Percentiles rank a stretch among this genome's conserved stretches.
Evolutionary conservation across 2,797 vertebrate genomes (phyloP).

Genomic region (Coranthus polyacanthus): DNA sequence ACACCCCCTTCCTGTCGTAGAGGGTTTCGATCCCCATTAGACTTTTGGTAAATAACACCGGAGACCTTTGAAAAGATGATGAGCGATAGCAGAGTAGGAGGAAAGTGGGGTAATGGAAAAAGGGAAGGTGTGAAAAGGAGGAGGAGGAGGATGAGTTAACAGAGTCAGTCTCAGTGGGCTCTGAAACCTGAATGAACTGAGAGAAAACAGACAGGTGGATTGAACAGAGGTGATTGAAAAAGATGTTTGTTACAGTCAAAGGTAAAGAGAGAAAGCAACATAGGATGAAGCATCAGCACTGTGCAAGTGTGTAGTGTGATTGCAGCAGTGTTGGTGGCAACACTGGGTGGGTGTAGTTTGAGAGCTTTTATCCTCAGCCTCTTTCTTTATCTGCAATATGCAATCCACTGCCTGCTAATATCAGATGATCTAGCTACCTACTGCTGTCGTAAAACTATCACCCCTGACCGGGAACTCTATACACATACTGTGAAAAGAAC

Average conservation of each 20-base stretch:
- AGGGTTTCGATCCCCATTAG: constrained; percentile 42
- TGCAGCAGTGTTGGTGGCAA: constrained; percentile 6
- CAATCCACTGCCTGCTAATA: background rate
- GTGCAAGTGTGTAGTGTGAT: constrained; percentile 3
- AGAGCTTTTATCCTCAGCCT: constrained; percentile 18
- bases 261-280: constrained; percentile 11
- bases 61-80: constrained; percentile 44
- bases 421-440: constrained; percentile 15
- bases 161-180: constrained; percentile 17
- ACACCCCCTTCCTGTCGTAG: constrained; percentile 15
- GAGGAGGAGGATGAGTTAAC: constrained; percentile 28
- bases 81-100: constrained; percentile 38
- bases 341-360: constrained; percentile 15
- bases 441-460: constrained; percentile 21
- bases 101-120: constrained; percentile 26
- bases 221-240: constrained; percentile 18
- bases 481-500: constrained; percentile 30
- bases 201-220: constrained; percentile 19
- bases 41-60: constrained; percentile 66
- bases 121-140: constrained; percentile 13
- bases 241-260: constrained; percentile 21
- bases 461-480: constrained; percentile 23
- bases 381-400: background rate
- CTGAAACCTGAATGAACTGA: constrained; percentile 42
- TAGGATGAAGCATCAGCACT: background rate